Conservation (phyloP, 2,797 vertebrate genomes). For the Chaetophractus vellerosus region DNA sequence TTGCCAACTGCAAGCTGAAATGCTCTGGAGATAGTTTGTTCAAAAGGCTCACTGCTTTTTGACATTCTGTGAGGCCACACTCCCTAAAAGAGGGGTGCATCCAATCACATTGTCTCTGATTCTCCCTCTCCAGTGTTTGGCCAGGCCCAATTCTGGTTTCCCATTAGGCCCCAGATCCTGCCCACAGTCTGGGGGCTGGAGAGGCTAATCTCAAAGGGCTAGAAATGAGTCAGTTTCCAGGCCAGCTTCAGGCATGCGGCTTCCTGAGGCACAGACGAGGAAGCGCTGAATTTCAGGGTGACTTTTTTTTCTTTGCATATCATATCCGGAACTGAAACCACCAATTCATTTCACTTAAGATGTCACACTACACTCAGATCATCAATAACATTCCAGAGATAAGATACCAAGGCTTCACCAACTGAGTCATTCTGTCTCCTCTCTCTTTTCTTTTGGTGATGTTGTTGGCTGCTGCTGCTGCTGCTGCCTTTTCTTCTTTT, state of each 20-base stretch:
- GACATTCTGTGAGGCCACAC: background rate
- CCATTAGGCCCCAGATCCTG: constrained; percentile 70
- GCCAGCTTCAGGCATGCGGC: constrained; percentile 79
- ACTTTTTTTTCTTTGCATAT: constrained; percentile 85
- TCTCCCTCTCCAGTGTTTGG: constrained; percentile 61
- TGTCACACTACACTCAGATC: constrained; percentile 80
- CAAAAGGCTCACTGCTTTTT: background rate
- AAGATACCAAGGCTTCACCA: constrained; percentile 59
- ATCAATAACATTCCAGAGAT: constrained; percentile 84
- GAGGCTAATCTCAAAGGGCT: constrained; percentile 73
- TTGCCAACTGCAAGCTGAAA: background rate
- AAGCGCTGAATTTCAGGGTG: constrained; percentile 83
- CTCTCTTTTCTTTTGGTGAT: constrained; percentile 13
- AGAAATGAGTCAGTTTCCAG: constrained; percentile 87
- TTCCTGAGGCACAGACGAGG: constrained; percentile 87
- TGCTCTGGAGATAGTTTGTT: background rate
- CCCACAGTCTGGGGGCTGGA: constrained; percentile 61
- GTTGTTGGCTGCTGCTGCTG: background rate
- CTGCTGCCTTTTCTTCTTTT: background rate
- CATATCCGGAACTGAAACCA: constrained; percentile 90
- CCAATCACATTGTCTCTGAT: background rate
- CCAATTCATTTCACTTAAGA: constrained; percentile 89
- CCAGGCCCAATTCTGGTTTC: constrained; percentile 70
- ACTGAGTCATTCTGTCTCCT: constrained; percentile 32
- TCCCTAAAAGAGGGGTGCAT: background rate